Evolutionary conservation across 1,140 invertebrate species (phyloP).

Genomic region (Meteorus sp.): DNA sequence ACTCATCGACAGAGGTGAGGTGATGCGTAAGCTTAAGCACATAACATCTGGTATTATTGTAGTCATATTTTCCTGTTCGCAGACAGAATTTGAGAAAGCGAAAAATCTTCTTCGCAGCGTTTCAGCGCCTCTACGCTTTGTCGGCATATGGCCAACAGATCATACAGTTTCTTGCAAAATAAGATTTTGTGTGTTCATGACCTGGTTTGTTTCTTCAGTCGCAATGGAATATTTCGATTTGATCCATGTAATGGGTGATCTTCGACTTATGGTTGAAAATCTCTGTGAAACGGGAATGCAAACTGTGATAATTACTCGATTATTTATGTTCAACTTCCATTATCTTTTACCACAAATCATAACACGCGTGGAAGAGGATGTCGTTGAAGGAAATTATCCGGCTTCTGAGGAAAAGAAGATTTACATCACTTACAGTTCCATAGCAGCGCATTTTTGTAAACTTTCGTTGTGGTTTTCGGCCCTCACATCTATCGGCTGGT

Average conservation of each 20-base stretch:
- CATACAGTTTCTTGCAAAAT: neutral
- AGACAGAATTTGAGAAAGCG: too few relatives aligned
- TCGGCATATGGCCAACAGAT: neutral
- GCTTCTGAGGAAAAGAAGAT: neutral
- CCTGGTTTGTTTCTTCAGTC: neutral
- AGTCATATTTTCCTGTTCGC: too few relatives aligned
- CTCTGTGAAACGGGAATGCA: neutral
- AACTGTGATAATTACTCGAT: neutral
- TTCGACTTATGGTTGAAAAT: slow-evolving; percentile 2
- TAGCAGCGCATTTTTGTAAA: neutral
- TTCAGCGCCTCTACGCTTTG: neutral
- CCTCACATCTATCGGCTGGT: neutral
- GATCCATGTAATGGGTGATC: neutral
- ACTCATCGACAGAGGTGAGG: too few relatives aligned
- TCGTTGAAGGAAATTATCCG: neutral
- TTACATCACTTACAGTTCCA: neutral
- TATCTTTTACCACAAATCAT: neutral
- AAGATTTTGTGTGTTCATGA: neutral
- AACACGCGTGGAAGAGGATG: neutral
- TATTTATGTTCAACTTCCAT: neutral
- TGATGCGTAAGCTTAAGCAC: too few relatives aligned
- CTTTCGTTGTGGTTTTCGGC: neutral
- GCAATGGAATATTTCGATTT: neutral
- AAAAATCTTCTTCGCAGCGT: too few relatives aligned
- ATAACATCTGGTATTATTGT: neutral